Conservation (phyloP, 2,888 invertebrate genomes). For the Synanthedon tipuliformis region DNA sequence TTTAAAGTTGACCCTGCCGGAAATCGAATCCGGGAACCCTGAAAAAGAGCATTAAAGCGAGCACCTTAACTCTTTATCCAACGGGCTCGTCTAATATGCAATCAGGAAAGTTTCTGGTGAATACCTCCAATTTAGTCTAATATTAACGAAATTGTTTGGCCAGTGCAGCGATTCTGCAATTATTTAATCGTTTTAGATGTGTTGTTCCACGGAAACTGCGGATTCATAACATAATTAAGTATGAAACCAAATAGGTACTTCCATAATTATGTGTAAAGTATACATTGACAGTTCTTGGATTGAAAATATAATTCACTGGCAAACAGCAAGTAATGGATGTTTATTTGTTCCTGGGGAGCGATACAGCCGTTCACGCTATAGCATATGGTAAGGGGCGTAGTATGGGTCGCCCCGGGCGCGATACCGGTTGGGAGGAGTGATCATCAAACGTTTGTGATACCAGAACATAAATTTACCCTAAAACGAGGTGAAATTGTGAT, state of each 20-base stretch:
- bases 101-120: constrained; percentile 46
- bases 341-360: constrained; percentile 4
- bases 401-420: constrained; percentile 53
- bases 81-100: constrained; percentile 20
- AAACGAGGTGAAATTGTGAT: not conserved
- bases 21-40: too few relatives aligned
- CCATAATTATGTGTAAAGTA: not conserved
- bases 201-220: constrained; percentile 49
- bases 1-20: too few relatives aligned
- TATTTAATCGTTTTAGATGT: constrained; percentile 61
- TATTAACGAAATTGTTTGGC: constrained; percentile 43
- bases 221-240: constrained; percentile 30
- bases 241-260: constrained; percentile 11
- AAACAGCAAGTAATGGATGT: constrained; percentile 20
- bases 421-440: constrained; percentile 54
- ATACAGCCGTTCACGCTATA: constrained; percentile 13
- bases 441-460: constrained; percentile 40
- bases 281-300: not conserved
- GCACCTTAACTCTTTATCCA: too few relatives aligned
- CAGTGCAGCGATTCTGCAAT: constrained; percentile 52
- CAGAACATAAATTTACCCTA: constrained; percentile 10
- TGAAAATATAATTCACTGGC: not conserved
- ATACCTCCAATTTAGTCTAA: constrained; percentile 47
- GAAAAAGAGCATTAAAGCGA: too few relatives aligned
- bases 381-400: constrained; percentile 31